Conservation (phyloP, 2,797 vertebrate genomes). For the Loriculus beryllinus region DNA sequence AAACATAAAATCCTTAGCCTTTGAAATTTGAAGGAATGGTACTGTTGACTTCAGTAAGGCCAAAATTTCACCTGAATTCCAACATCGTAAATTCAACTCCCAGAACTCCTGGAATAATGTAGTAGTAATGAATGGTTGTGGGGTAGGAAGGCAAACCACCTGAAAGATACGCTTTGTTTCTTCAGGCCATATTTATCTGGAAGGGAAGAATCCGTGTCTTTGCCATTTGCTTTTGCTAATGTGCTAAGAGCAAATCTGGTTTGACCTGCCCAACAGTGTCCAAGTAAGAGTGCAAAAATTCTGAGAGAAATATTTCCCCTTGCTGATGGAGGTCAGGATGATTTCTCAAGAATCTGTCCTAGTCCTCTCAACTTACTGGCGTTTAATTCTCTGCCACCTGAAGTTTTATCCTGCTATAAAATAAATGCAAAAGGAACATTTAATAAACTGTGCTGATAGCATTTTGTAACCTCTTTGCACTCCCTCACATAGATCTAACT, state of each 20-base stretch:
- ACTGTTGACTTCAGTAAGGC: not conserved
- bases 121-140: not conserved
- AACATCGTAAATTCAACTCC: not conserved
- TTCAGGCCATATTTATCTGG: not conserved
- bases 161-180: not conserved
- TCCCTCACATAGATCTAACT: not conserved
- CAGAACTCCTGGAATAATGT: not conserved
- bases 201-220: not conserved
- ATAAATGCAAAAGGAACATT: not conserved
- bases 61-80: not conserved
- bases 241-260: not conserved
- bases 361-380: not conserved
- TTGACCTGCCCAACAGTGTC: not conserved
- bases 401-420: not conserved
- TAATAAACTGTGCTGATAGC: not conserved
- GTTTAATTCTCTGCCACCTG: not conserved
- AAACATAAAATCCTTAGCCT: not conserved
- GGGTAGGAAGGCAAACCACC: not conserved
- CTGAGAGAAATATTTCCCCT: not conserved
- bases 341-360: not conserved
- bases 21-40: not conserved
- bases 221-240: not conserved
- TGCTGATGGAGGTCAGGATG: not conserved
- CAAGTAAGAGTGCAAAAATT: not conserved
- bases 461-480: conserved; percentile 18